Evolutionary conservation across 2,113 vertebrate species (phyloP).

Genomic region (Plecturocebus donacophilus): DNA sequence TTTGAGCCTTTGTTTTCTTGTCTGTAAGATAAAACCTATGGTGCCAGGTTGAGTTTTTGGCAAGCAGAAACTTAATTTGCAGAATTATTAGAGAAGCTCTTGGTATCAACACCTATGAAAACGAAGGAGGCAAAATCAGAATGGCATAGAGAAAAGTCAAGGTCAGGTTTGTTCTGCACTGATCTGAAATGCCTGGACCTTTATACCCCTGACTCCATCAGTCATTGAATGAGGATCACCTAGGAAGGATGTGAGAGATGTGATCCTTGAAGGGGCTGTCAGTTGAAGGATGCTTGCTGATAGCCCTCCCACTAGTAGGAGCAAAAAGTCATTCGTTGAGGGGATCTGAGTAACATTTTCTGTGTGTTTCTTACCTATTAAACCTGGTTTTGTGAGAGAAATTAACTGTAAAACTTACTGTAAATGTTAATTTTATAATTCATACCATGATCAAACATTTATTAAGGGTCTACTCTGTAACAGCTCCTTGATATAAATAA

Average conservation of each 20-base stretch:
- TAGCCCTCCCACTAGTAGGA: not conserved
- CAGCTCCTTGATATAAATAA: not conserved
- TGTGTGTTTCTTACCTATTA: not conserved
- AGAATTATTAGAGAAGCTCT: not conserved
- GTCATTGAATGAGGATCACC: not conserved
- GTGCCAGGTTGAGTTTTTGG: not conserved
- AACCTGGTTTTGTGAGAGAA: not conserved
- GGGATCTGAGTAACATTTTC: not conserved
- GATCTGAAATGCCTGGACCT: not conserved
- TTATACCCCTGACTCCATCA: not conserved
- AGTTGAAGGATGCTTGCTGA: not conserved
- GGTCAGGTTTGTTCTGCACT: not conserved
- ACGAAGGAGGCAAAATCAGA: not conserved
- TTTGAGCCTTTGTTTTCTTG: not conserved
- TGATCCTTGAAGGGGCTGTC: not conserved
- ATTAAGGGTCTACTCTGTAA: not conserved
- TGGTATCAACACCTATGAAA: not conserved
- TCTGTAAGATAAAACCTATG: not conserved
- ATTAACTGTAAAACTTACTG: not conserved
- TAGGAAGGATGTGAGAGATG: not conserved
- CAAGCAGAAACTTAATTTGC: not conserved
- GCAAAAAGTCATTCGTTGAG: not conserved
- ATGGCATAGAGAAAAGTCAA: not conserved
- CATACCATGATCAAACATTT: not conserved
- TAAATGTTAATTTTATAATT: slow-evolving; percentile 18